phyloP scores from a whole-genome alignment of 37 sponge, comb jelly and placozoan genomes.

The Agelas oroides region DNA sequence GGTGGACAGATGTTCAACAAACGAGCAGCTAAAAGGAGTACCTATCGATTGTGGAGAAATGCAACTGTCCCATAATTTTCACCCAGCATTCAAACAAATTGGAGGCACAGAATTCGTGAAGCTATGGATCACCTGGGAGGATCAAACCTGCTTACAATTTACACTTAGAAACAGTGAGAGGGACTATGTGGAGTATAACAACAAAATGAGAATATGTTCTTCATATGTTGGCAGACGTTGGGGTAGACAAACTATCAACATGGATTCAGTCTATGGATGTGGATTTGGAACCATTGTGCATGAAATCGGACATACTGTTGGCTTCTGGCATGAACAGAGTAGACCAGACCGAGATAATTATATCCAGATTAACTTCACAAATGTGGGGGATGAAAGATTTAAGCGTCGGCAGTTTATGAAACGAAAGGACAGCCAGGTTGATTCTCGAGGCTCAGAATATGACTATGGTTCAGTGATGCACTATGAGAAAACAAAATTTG shows the following conservation, averaged over 20 bases:
- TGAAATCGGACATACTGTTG: no score
- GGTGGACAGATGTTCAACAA: no score
- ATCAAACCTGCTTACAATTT: constrained; percentile 12
- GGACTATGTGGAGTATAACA: no score
- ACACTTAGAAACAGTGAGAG: neutral
- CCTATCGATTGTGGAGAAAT: neutral
- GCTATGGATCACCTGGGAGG: constrained; percentile 8
- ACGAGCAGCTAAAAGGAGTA: neutral
- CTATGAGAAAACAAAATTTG: neutral
- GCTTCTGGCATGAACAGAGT: no score
- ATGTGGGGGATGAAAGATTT: neutral
- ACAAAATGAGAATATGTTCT: neutral
- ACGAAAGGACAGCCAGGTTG: neutral
- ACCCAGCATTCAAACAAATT: neutral
- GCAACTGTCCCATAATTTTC: neutral
- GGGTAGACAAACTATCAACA: neutral
- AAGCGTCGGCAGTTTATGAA: constrained; percentile 14
- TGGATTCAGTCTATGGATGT: neutral
- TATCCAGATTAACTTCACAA: neutral
- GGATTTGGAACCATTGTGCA: neutral
- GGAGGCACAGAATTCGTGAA: neutral
- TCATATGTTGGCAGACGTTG: no score
- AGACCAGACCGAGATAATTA: no score
- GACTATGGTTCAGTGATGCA: no score
- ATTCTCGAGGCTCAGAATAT: neutral